These are phyloP conservation scores for Pseudomyrmex cubaensis DNA, from an alignment of 1,140 invertebrate species.

Conservation along the genomic window DNA sequence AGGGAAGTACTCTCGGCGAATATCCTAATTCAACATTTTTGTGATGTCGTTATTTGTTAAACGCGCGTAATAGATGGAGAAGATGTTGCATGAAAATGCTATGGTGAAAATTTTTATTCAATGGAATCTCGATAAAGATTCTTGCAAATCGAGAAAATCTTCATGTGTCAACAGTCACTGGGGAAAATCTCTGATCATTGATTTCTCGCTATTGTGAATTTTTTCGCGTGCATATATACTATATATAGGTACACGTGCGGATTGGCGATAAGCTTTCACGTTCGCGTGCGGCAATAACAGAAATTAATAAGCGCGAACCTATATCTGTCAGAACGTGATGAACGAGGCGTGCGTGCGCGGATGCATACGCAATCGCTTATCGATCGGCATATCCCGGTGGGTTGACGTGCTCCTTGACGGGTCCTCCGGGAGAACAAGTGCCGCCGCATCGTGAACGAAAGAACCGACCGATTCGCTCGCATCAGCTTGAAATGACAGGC, in stretches of 20 bases:
- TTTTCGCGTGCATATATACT: neutral
- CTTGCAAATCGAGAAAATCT: neutral
- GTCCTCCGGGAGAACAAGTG: constrained; percentile 38
- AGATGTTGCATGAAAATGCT: neutral
- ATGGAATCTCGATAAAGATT: neutral
- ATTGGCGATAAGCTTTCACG: constrained; percentile 16
- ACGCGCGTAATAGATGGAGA: neutral
- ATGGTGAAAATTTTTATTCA: neutral
- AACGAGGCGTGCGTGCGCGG: constrained; percentile 35
- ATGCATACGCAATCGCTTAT: constrained; percentile 47
- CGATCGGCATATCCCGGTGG: constrained; percentile 19
- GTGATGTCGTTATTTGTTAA: neutral
- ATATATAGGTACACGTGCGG: neutral
- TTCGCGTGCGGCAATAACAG: constrained; percentile 13
- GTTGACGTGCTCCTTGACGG: constrained; percentile 51
- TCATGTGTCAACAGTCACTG: too few species aligned
- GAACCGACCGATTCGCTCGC: constrained; percentile 19
- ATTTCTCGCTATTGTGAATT: neutral
- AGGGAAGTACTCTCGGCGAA: too few species aligned
- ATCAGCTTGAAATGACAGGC: constrained; percentile 45
- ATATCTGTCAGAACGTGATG: constrained; percentile 50
- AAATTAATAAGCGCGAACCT: constrained; percentile 49
- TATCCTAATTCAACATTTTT: neutral
- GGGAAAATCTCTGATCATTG: neutral
- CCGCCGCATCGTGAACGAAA: neutral